phyloP scores from a whole-genome alignment of 2,888 invertebrate genomes.

The Cactoblastis cactorum region DNA sequence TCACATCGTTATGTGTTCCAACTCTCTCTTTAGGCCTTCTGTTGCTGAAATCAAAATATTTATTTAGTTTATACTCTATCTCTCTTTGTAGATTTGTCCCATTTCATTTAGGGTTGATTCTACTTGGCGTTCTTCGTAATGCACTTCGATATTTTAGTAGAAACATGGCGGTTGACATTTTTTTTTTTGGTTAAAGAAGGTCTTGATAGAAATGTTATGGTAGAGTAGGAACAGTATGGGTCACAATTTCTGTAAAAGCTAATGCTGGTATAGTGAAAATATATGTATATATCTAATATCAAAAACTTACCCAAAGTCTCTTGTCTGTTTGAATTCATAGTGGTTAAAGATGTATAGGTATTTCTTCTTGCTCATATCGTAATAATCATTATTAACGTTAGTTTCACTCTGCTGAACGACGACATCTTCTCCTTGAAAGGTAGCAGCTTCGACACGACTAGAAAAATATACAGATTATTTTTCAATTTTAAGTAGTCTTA shows the following conservation, averaged over 20 bases:
- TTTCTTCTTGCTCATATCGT: constrained; percentile 41
- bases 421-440: not conserved
- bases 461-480: too few relatives aligned
- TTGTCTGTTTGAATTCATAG: constrained; percentile 17
- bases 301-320: not conserved
- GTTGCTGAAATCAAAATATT: not conserved
- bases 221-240: too few relatives aligned
- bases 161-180: too few relatives aligned
- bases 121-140: too few relatives aligned
- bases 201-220: too few relatives aligned
- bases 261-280: too few relatives aligned
- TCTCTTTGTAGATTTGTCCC: not conserved
- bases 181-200: too few relatives aligned
- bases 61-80: not conserved
- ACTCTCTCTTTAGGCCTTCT: not conserved
- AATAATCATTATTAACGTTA: constrained; percentile 18
- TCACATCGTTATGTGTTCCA: not conserved
- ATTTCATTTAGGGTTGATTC: too few relatives aligned
- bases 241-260: too few relatives aligned
- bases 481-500: not conserved
- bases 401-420: not conserved
- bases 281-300: not conserved
- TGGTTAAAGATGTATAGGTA: constrained; percentile 39
- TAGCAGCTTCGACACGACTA: not conserved
- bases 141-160: too few relatives aligned